phyloP scores from a whole-genome alignment of 2,113 vertebrate species.

The Pseudopipra pipra region DNA sequence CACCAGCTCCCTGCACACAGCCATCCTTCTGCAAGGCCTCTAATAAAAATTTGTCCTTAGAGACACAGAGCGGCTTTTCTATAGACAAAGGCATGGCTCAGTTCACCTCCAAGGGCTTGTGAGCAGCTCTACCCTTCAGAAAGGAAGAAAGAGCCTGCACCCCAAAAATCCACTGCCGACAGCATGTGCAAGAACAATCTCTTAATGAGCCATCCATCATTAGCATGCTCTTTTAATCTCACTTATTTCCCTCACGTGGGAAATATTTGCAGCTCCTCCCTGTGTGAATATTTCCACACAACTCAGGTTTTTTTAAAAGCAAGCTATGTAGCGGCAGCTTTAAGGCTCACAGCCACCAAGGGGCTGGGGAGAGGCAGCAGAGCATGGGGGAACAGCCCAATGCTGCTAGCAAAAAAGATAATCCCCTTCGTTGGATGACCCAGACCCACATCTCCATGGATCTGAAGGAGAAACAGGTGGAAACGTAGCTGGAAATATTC shows the following conservation, averaged over 20 bases:
- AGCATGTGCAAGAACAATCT: background rate
- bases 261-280: background rate
- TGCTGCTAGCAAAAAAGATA: background rate
- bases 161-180: fast-evolving
- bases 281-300: background rate
- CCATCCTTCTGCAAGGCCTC: background rate
- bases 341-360: background rate
- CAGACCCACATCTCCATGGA: background rate
- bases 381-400: background rate
- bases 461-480: background rate
- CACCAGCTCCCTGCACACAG: background rate
- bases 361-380: background rate
- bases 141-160: background rate
- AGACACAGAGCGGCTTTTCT: background rate
- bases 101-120: background rate
- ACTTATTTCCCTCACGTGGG: background rate
- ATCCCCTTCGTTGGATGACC: background rate
- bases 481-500: conserved; percentile 8
- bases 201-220: background rate
- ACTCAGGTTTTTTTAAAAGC: background rate
- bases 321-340: background rate
- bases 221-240: background rate
- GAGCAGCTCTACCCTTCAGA: background rate
- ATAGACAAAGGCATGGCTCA: background rate
- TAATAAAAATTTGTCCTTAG: background rate